These are phyloP conservation scores for Myotis pilosus DNA, from an alignment of 2,797 vertebrate species.

Conservation along the genomic window DNA sequence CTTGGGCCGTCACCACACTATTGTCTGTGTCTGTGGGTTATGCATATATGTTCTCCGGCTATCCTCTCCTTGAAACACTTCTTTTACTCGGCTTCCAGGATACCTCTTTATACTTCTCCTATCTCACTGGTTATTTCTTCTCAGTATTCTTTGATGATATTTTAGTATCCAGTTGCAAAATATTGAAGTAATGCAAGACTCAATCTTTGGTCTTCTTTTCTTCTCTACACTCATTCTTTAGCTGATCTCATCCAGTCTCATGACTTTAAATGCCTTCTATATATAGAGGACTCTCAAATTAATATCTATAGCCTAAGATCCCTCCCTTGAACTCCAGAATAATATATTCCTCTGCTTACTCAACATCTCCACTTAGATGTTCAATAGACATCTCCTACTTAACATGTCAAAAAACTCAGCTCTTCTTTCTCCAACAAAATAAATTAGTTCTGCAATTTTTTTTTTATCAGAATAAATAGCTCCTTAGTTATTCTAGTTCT, in stretches of 20 bases:
- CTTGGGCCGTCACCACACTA: not conserved
- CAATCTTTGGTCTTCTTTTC: not conserved
- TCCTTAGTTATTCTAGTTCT: constrained; percentile 10
- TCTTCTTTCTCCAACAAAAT: constrained; percentile 26
- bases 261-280: constrained; percentile 27
- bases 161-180: constrained; percentile 42
- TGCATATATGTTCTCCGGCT: not conserved
- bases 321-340: not conserved
- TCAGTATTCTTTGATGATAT: not conserved
- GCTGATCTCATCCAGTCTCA: not conserved
- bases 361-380: not conserved
- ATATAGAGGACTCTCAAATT: not conserved
- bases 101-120: not conserved
- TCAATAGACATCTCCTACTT: not conserved
- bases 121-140: constrained; percentile 33
- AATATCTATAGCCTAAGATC: not conserved
- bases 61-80: not conserved
- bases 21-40: not conserved
- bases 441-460: not conserved
- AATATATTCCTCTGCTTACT: not conserved
- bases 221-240: constrained; percentile 4
- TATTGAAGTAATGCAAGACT: not conserved
- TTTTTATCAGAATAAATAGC: constrained; percentile 19
- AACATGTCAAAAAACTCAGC: not conserved
- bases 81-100: not conserved